These are phyloP conservation scores for Epicampocera succincta DNA, from an alignment of 2,888 invertebrate genomes.

Conservation along the genomic window DNA sequence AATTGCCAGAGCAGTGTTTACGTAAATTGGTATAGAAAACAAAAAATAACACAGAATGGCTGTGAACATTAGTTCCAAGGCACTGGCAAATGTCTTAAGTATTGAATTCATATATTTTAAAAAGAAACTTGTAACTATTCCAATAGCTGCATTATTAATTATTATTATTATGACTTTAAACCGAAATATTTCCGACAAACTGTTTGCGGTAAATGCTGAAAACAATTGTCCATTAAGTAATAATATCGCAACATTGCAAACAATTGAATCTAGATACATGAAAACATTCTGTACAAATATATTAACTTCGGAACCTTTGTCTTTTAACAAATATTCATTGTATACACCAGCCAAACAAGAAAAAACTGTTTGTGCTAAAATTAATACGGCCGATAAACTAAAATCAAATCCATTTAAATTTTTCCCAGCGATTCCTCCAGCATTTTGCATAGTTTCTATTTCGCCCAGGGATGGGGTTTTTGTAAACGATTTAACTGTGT, in stretches of 20 bases:
- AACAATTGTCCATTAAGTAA: constrained; percentile 85
- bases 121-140: constrained; percentile 96
- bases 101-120: constrained; percentile 96
- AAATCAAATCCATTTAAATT: constrained; percentile 82
- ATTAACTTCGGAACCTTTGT: constrained; percentile 90
- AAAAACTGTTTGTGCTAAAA: constrained; percentile 91
- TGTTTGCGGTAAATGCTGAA: constrained; percentile 84
- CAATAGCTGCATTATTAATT: constrained; percentile 94
- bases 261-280: constrained; percentile 96
- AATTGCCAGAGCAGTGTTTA: constrained; percentile 91
- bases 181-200: constrained; percentile 84
- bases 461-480: constrained; percentile 43
- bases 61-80: constrained; percentile 94
- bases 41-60: constrained; percentile 93
- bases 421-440: constrained; percentile 71
- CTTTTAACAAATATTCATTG: constrained; percentile 96
- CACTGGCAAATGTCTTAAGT: constrained; percentile 97
- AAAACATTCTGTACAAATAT: constrained; percentile 97
- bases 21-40: constrained; percentile 91
- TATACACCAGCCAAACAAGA: constrained; percentile 98
- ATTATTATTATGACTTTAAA: constrained; percentile 90
- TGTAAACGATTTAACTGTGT: constrained; percentile 72
- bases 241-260: constrained; percentile 92
- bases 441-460: not conserved
- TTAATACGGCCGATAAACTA: constrained; percentile 85